phyloP scores from a whole-genome alignment of 2,888 invertebrate genomes.

The Ferdinandea cuprea region DNA sequence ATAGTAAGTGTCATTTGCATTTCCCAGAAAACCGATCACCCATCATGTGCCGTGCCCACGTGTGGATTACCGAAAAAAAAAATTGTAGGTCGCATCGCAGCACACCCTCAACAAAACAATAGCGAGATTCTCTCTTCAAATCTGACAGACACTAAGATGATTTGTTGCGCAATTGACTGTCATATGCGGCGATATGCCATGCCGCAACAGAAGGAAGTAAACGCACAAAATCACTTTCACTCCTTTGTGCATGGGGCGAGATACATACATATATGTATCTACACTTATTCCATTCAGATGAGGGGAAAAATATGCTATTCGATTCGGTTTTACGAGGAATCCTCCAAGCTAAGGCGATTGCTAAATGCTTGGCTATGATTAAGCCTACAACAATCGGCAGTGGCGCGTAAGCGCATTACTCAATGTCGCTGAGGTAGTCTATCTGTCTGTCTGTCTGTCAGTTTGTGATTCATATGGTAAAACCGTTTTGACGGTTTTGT shows the following conservation, averaged over 20 bases:
- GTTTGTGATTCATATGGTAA: constrained; percentile 20
- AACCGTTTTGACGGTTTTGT: not conserved
- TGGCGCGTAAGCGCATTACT: constrained; percentile 35
- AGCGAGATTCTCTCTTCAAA: not conserved
- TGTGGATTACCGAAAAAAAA: not conserved
- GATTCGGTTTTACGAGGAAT: constrained; percentile 26
- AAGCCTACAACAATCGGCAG: constrained; percentile 38
- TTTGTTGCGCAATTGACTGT: constrained; percentile 27
- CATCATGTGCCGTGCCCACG: constrained; percentile 35
- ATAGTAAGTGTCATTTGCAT: not conserved
- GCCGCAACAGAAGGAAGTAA: constrained; percentile 21
- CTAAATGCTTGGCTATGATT: constrained; percentile 38
- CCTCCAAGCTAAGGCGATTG: not conserved
- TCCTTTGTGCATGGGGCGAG: constrained; percentile 28
- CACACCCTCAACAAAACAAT: no score
- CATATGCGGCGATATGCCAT: not conserved
- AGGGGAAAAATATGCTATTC: constrained; percentile 53
- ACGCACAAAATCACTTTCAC: constrained; percentile 45
- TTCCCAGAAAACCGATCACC: constrained; percentile 6
- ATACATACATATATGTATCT: no score
- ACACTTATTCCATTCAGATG: constrained; percentile 60
- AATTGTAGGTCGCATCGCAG: not conserved
- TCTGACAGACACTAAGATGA: constrained; percentile 16
- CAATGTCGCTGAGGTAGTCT: constrained; percentile 25
- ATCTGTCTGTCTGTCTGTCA: constrained; percentile 13